Evolutionary conservation across 2,113 vertebrate genomes (phyloP), one percentile per base, ranked within the genome.

Genomic region (Oryzias melastigma): DNA sequence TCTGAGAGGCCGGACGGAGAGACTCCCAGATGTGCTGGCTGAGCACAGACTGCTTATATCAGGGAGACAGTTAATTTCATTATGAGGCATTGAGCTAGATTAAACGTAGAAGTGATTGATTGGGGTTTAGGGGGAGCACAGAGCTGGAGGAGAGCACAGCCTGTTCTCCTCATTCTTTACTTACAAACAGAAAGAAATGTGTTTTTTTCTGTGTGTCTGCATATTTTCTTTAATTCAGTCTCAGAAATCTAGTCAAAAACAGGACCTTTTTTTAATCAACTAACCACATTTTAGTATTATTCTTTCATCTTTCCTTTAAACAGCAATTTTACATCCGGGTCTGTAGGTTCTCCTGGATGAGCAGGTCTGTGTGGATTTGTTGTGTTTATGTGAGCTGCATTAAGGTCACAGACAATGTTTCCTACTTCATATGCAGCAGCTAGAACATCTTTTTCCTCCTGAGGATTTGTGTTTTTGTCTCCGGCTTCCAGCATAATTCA

Each of bases 41-140:
- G 44, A 5, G n/a, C 44, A 16, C 44, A n/a, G 46, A 18, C 46
- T 19, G 46, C 46, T 19, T 57, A 27, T 25, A 59, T 55, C 43
- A 35, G 41, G 60, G 65, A 7, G 58, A 66, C 59, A 60, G 62
- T 78, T 82, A 58, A 84, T 85, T 82, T 86, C 72, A 91, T 90
- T 87, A 85, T 77, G 81, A 90, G 83, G 83, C 86, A 85, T 75
- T 88, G 75, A 68, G 64, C 25, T 25, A 88, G 84, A 91, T 90
- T 89, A 89, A 90, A 90, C 81, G 84, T 71, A 84, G 78, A 84
- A 68, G 69, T 90, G 88, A 90, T 90, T 88, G 87, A 89, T 87
- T 68, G 81, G 51, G 47, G 55, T 71, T 55, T 65, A 52, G 55
- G 20, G 19, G 52, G 73, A 72, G 54, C n/a, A 50, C 71, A 84